Base-by-base conservation (phyloP, 2,113 vertebrate species). In the Lipophrys pholis region DNA sequence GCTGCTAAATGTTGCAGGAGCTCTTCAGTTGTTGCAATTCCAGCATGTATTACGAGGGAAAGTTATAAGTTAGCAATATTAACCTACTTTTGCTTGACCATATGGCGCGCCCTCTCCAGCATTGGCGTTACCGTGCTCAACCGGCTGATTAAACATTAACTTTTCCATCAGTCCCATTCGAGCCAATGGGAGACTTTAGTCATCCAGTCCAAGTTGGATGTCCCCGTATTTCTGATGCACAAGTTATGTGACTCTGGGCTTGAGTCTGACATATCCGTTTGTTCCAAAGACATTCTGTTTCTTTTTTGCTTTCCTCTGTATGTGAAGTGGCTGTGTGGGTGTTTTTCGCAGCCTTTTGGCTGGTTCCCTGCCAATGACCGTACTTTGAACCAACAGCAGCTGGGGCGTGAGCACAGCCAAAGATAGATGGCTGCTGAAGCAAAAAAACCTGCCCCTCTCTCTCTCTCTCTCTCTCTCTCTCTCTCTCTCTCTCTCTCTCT, bases 341-440 rank as follows among this genome's bases (percentile, higher is more conserved):
- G 81, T 82, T 81, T 85, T 85, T 84, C 39, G 42, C 87, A 89
- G 89, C 66, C 40, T 54, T 84, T 68, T 53, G 62, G 52, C 86
- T 93, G 90, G 88, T 84, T 62, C 50, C 43, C 66, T 80, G 93
- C 94, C 94, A 93, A 54, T 94, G 94, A 95, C 93, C 91, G 93
- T 95, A 87, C 94, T 93, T 89, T 93, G 92, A 95, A 94, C 94
- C 86, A 92, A 64, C 91, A 92, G 91, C 93, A 93, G 92, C 91
- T 93, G 91, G 89, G 89, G 78, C 76, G 72, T 80, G 81, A 88
- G 87, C 72, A 63, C 74, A 77, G 90, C 91, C 92, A 92, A 92
- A 90, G 89, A 91, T 89, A 93, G 83, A 92, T 87, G 79, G 76
- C 68, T 55, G 78, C 65, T 67, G 55, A 48, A 80, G 69, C 74